Evolutionary conservation across 2,888 invertebrate genomes (phyloP), one percentile per base, ranked within the genome.

Genomic region (Drosophila mercatorum): DNA sequence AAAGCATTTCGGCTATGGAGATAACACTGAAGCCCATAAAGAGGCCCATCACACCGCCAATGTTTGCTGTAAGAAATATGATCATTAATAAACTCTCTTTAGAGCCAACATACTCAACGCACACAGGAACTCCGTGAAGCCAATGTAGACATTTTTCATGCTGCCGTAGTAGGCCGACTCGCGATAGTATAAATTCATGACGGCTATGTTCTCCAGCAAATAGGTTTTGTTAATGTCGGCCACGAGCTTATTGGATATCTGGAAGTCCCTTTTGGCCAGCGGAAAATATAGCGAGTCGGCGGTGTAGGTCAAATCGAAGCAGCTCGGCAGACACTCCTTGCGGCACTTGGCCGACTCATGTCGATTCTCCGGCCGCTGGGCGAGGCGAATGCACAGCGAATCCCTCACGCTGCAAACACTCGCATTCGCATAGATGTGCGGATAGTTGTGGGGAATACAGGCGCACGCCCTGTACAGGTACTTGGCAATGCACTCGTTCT

Each of bases 21-120:
- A 97, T 94, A 82, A 97, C 95, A 88, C 97, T 97, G 91, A 97
- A 97, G 0, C 97, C 97, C 90, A 91, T 80, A 91, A 96, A 97
- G 0, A 97, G 93, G 0, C 97, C 96, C 38, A 97, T 93, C 3
- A 97, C 93, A 5, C 97, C 97, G 14, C 97, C 97, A 0, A 96
- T 95, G 89, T 96, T 96, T 0, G 97, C 97, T 97, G 92, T 47
- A 94, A 94, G 4, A 36, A 34, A 6, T 34, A 34, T 11, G 3
- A 11, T 5, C 10, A 11, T n/a, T 11, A 44, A 44, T 12, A 44
- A 0, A 11, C 34, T 34, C 7, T 7, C 34, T 34, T 34, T 34
- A 34, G 34, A 34, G 34, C 34, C 34, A 34, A 34, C 34, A 7
- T 7, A 2, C 7, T 34, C 10, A 10, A 10, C 34, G 8, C 34